A percentile compares a stretch with the other conserved stretches of the same genome.
Conservation (phyloP, 2,888 invertebrate species). For the Drosophila multiciliata region DNA sequence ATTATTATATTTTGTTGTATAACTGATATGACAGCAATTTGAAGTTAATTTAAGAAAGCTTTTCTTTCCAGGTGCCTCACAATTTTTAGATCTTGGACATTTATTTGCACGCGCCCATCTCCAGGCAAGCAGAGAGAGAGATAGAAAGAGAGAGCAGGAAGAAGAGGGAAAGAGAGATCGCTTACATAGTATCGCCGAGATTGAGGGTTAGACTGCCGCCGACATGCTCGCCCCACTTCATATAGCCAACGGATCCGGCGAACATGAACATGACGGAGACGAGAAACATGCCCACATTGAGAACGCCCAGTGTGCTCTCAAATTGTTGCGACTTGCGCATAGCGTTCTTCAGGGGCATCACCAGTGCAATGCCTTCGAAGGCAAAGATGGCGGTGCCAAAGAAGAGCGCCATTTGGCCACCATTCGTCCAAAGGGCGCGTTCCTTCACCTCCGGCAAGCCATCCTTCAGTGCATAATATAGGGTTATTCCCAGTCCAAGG, state of each 20-base stretch:
- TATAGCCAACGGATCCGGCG: constrained; percentile 94
- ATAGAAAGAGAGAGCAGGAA: not conserved
- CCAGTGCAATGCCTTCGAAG: constrained; percentile 97
- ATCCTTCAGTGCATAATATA: constrained; percentile 93
- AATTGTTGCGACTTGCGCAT: constrained; percentile 93
- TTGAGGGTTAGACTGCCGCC: constrained; percentile 95
- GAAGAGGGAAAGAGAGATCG: not conserved
- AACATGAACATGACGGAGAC: constrained; percentile 92
- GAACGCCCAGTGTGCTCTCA: constrained; percentile 91
- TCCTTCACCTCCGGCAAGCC: constrained; percentile 88
- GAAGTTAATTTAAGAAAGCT: not conserved
- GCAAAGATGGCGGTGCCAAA: constrained; percentile 98
- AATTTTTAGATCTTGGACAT: not conserved
- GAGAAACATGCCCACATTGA: constrained; percentile 93
- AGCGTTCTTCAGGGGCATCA: constrained; percentile 96
- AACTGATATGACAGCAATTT: no score
- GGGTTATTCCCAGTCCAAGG: constrained; percentile 92
- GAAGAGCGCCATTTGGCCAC: constrained; percentile 91
- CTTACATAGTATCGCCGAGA: constrained; percentile 86
- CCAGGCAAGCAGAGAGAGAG: not conserved
- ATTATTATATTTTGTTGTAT: no score
- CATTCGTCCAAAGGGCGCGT: constrained; percentile 88
- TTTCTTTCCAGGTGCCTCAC: not conserved
- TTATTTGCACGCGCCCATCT: not conserved
- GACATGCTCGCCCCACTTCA: constrained; percentile 93